These are phyloP conservation scores for Lontra canadensis DNA, from an alignment of 2,113 vertebrate species.

Conservation along the genomic window DNA sequence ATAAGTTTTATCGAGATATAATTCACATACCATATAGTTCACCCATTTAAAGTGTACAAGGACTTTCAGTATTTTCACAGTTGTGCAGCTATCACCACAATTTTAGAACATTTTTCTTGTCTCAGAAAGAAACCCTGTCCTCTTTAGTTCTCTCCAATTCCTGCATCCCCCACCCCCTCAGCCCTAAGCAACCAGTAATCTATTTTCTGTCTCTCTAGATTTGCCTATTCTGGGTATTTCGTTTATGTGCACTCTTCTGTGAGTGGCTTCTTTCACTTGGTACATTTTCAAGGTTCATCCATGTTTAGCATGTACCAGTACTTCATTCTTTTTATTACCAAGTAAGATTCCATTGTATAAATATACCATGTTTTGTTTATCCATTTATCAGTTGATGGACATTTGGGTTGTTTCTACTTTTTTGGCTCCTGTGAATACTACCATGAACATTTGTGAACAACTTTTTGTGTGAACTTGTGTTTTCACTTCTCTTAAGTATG, in stretches of 20 bases:
- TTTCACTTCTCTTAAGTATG: not conserved
- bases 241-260: not conserved
- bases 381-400: not conserved
- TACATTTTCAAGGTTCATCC: not conserved
- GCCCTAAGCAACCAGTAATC: not conserved
- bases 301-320: not conserved
- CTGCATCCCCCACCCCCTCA: not conserved
- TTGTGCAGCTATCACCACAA: not conserved
- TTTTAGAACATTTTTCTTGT: conserved; percentile 22
- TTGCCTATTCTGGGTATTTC: not conserved
- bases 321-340: conserved; percentile 5
- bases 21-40: not conserved
- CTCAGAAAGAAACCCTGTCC: not conserved
- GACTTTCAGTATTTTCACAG: not conserved
- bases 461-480: not conserved
- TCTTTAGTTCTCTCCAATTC: not conserved
- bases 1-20: not conserved
- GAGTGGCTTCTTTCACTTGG: not conserved
- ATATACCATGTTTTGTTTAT: not conserved
- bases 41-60: not conserved
- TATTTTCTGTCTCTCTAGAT: not conserved
- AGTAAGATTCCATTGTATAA: not conserved
- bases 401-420: not conserved
- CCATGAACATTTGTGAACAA: not conserved
- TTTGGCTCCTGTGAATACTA: not conserved